Conservation (phyloP, 2,888 invertebrate genomes). For the Nephrotoma appendiculata region DNA sequence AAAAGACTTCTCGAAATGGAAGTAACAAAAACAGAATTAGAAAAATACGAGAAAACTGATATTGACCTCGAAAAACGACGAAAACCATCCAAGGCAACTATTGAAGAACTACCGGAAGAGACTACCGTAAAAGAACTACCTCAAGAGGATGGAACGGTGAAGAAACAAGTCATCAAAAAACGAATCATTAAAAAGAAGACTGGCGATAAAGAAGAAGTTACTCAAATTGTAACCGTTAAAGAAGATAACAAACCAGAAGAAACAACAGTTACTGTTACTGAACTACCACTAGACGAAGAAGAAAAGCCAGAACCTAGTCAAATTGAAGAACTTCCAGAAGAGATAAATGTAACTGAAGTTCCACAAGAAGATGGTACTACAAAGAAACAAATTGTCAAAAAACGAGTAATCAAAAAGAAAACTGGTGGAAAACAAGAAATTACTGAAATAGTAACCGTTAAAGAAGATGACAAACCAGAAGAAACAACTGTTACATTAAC, state of each 20-base stretch:
- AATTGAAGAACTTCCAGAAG: constrained; percentile 27
- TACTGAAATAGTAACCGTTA: constrained; percentile 19
- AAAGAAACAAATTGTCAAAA: constrained; percentile 19
- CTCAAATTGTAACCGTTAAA: constrained; percentile 18
- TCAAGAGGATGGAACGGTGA: constrained; percentile 23
- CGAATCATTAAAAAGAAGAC: constrained; percentile 27
- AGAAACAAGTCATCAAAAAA: constrained; percentile 22
- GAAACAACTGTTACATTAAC: constrained; percentile 23
- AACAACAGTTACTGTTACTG: constrained; percentile 20
- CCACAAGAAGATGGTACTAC: constrained; percentile 17
- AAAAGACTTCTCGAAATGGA: constrained; percentile 20
- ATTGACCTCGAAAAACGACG: constrained; percentile 23
- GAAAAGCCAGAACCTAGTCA: constrained; percentile 17
- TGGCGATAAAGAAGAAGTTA: constrained; percentile 18
- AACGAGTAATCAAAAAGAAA: constrained; percentile 23
- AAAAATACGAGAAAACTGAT: constrained; percentile 25
- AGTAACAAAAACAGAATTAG: constrained; percentile 19
- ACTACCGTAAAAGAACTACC: constrained; percentile 30
- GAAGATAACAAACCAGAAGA: constrained; percentile 19
- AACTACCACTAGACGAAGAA: constrained; percentile 14
- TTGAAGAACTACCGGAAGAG: constrained; percentile 22
- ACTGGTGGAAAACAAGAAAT: constrained; percentile 19
- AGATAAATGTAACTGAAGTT: constrained; percentile 18
- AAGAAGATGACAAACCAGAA: constrained; percentile 27
- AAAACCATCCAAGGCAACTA: constrained; percentile 8